Base-by-base conservation (phyloP, 2,888 invertebrate species). In the Zygaena filipendulae region DNA sequence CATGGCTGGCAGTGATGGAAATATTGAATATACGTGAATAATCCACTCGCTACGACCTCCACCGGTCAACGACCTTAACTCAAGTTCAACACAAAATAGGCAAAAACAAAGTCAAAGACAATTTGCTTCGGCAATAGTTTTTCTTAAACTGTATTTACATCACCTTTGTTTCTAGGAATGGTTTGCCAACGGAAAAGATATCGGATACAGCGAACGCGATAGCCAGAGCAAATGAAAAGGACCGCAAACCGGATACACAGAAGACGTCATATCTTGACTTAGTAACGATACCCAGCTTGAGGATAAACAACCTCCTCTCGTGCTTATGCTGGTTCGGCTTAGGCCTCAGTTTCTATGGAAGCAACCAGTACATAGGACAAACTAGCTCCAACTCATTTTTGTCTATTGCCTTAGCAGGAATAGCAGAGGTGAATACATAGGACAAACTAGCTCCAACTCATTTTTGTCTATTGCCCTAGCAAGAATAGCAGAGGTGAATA, bases 301-400 rank as follows among this genome's bases (percentile, higher is more conserved):
- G 88, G 25, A 47, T 72, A 13, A 86, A 85, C 46, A 88, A 87
- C 0, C 40, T 88, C 2, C 82, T 81, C 33, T 85, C 88, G 39
- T 83, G 84, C 38, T 82, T 85, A 35, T 83, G 85, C 43, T 91
- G 91, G 92, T 68, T 88, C 11, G 85, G 88, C 0, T 85, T 89
- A 13, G 91, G 91, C 1, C 77, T 92, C 59, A 87, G 88, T 28
- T 90, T 88, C 56, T 94, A 90, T 47, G 92, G 92, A 0, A 83
- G 91, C 29, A 86, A 88, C 7, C 89, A 91, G 55, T 91, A 88
- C 52, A 84, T 90, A 25, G 87, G 88, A 1, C 84, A 88, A 51
- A 72, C 90, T 3, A 87, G 86, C n/a, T 89, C 90, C 0, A 81
- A 90, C 47, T 86, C 88, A 21, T 93, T 91, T 52, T 35, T 88